Evolutionary conservation across 2,113 vertebrate genomes (phyloP).

Genomic region (Muscicapa adusta): DNA sequence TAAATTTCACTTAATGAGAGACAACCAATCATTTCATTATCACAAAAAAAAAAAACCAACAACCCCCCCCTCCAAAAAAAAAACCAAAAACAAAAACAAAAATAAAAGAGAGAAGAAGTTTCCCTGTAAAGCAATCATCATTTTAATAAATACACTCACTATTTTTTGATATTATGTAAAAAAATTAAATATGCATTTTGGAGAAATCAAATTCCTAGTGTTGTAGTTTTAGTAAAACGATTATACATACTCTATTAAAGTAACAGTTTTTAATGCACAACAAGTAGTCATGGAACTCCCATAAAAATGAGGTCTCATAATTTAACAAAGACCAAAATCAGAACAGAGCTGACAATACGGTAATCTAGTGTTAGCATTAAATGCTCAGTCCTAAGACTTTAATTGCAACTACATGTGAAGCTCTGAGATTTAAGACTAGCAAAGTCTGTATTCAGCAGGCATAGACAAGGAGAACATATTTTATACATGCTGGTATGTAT

Average conservation of each 20-base stretch:
- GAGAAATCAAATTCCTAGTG: neutral
- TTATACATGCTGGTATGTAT: constrained; percentile 65
- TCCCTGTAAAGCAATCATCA: neutral
- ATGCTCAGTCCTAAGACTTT: constrained; percentile 67
- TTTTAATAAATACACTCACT: neutral
- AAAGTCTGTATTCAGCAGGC: constrained; percentile 63
- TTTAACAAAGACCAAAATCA: constrained; percentile 35
- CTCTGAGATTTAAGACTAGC: constrained; percentile 26
- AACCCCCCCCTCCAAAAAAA: no score
- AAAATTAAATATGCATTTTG: neutral
- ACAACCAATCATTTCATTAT: neutral
- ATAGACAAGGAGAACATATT: constrained; percentile 68
- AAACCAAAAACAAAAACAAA: no score
- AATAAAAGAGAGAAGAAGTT: neutral
- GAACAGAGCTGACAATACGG: constrained; percentile 22
- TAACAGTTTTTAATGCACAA: neutral
- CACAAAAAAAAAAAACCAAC: neutral
- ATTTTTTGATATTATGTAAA: neutral
- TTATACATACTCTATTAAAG: neutral
- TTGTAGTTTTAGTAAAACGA: neutral
- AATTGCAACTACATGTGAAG: constrained; percentile 55
- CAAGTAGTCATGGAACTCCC: neutral
- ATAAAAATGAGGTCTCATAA: neutral
- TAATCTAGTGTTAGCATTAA: constrained; percentile 53
- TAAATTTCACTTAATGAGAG: neutral